phyloP scores from a whole-genome alignment of 2,113 vertebrate species.

The Romanogobio albipinnatus region DNA sequence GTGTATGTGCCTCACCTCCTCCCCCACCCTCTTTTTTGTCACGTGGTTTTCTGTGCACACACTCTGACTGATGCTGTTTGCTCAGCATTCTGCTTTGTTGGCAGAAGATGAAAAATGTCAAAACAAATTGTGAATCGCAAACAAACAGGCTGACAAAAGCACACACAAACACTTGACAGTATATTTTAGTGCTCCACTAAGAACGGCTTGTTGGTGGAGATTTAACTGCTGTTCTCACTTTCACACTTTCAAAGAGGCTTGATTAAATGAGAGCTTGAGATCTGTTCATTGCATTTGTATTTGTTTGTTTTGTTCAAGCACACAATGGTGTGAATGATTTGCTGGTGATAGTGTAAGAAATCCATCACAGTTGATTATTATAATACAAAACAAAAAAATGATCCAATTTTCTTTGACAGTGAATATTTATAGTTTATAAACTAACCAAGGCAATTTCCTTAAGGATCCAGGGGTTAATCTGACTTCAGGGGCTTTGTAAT shows the following conservation, averaged over 20 bases:
- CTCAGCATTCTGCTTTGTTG: slow-evolving; percentile 65
- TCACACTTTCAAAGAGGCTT: slow-evolving; percentile 31
- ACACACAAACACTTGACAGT: slow-evolving; percentile 46
- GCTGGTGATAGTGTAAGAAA: neutral
- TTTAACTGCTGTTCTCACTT: slow-evolving; percentile 30
- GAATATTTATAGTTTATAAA: neutral
- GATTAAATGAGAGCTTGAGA: slow-evolving; percentile 42
- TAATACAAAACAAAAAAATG: neutral
- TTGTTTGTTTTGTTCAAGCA: slow-evolving; percentile 38
- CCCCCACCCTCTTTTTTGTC: slow-evolving; percentile 50
- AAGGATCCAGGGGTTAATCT: neutral
- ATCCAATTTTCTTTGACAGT: neutral
- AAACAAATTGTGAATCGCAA: slow-evolving; percentile 47
- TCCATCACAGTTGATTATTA: neutral
- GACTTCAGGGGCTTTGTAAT: slow-evolving; percentile 48
- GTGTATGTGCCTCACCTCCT: neutral
- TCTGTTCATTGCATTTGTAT: slow-evolving; percentile 28
- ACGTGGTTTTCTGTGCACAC: slow-evolving; percentile 73
- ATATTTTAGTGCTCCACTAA: slow-evolving; percentile 5
- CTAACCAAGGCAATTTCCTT: neutral
- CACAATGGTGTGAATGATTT: neutral
- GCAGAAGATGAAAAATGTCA: slow-evolving; percentile 68
- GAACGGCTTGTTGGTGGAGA: slow-evolving; percentile 27
- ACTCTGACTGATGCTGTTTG: slow-evolving; percentile 70
- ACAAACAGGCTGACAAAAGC: slow-evolving; percentile 39